Base-by-base conservation (phyloP, 23 tunicate species). In the Ascidia mentula region DNA sequence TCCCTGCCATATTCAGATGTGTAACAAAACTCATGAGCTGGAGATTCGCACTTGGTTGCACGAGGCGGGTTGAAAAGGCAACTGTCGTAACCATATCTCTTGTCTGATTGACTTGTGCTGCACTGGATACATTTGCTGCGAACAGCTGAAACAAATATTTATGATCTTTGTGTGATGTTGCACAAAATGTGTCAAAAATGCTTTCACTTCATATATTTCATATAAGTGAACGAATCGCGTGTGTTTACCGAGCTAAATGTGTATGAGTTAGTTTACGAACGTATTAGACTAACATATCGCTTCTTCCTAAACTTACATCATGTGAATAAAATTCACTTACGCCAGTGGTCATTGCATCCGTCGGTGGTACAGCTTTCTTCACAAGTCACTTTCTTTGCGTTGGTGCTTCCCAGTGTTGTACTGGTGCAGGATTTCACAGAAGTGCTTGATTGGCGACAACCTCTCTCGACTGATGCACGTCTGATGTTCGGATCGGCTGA, bases 291-390 rank as follows among this genome's bases (percentile, higher is more conserved):
- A n/a, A n/a, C n/a, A n/a, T n/a, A n/a, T n/a, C n/a, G n/a, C n/a
- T n/a, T n/a, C n/a, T n/a, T n/a, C n/a, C n/a, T n/a, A n/a, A n/a
- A n/a, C n/a, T n/a, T n/a, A n/a, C n/a, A n/a, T n/a, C n/a, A n/a
- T n/a, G n/a, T n/a, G n/a, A n/a, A n/a, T n/a, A 17, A 17, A n/a
- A n/a, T n/a, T n/a, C n/a, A 71, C 80, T 77, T 42, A 77, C 80
- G 80, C 60, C 34, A 77, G 8, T 69, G 69, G 5, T 32, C 37
- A 69, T 77, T 77, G 69, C 80, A 77, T 22, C 80, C 80, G 42
- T 77, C 80, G 0, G 3, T 6, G 6, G 36, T 34, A 28, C 80
- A 77, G 38, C 65, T 40, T 46, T 77, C 80, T 22, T 45, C 37
- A 45, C 77, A 74, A 12, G 77, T 74, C 33, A 77, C 80, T 31